Percentiles rank a stretch among this genome's conserved stretches.
These are phyloP conservation scores for Acropora tenuis DNA, from an alignment of 64 coral and sea anemone species.

Conservation along the genomic window DNA sequence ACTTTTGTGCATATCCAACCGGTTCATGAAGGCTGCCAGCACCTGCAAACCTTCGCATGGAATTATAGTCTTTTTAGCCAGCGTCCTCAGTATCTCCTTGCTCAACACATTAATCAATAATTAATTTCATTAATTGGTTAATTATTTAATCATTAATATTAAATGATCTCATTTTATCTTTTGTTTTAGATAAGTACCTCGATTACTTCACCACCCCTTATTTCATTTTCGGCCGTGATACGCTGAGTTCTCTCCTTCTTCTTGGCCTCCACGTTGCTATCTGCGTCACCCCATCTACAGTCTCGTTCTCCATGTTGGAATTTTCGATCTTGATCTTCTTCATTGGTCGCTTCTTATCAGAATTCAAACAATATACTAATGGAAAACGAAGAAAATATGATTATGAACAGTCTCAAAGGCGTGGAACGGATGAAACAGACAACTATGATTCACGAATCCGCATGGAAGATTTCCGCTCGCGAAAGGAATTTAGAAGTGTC, in stretches of 20 bases:
- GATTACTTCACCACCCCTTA: slow-evolving; percentile 70
- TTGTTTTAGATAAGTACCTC: slow-evolving; percentile 33
- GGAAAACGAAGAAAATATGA: neutral
- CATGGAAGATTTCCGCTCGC: slow-evolving; percentile 17
- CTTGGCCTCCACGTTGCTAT: slow-evolving; percentile 35
- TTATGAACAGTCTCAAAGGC: neutral
- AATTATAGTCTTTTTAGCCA: too few species aligned
- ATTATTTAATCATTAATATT: too few species aligned
- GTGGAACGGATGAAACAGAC: neutral
- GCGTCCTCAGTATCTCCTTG: too few species aligned
- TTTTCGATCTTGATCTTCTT: slow-evolving; percentile 36
- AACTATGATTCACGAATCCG: neutral
- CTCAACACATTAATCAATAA: too few species aligned
- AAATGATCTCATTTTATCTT: neutral
- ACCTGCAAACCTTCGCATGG: too few species aligned
- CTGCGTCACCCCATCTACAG: slow-evolving; percentile 17
- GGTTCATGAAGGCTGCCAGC: too few species aligned
- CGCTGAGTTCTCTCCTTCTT: slow-evolving; percentile 5
- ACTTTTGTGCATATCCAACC: too few species aligned
- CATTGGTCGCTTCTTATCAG: slow-evolving; percentile 8
- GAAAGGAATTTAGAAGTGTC: neutral
- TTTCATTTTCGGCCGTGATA: slow-evolving; percentile 50
- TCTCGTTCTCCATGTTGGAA: slow-evolving; percentile 20
- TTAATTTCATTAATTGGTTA: too few species aligned
- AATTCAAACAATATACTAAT: slow-evolving; percentile 1